Base-by-base conservation (phyloP, 2,888 invertebrate genomes). In the Polylopha cassiicola region DNA sequence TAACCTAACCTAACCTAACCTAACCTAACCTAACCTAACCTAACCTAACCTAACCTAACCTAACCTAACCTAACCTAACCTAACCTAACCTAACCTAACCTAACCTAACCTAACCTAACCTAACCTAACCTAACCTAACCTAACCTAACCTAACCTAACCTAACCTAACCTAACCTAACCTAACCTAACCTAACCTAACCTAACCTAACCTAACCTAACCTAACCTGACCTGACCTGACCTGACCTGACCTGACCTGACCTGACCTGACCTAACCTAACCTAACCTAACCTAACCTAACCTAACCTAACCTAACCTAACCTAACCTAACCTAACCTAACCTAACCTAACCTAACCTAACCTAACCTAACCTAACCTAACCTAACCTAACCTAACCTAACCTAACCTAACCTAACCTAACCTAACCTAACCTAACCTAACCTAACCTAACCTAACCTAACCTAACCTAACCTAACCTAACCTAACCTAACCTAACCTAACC, bases 151-250 rank as follows among this genome's bases (percentile, higher is more conserved):
- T n/a, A n/a, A n/a, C n/a, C n/a, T 33, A 33, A 24, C 33, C 24
- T 33, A 33, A 33, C 24, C 24, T 27, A 34, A 34, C 34, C 34
- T 34, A 34, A 34, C 34, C 34, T 34, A 26, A 34, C 34, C 34
- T 34, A 34, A 34, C 34, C 34, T 30, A 41, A 32, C 27, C 24
- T 41, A 29, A 31, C 36, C 36, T 28, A 31, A 31, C 33, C 31
- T 31, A 42, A 32, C 31, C 39, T 33, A 39, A 39, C 39, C 39
- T 33, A 39, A 39, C 39, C 32, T 39, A 39, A 39, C 39, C 39
- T 39, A 36, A 36, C 36, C 36, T 36, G 27, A 36, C 36, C 36
- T 36, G 27, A 36, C 36, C 36, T 36, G 27, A 36, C 36, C 36
- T 36, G 27, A 36, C 36, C 36, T 36, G 27, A 31, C 21, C 31